Percentiles rank a stretch among this genome's conserved stretches.
phyloP scores from a whole-genome alignment of 2,888 invertebrate species.

The Rhamnusium bicolor region DNA sequence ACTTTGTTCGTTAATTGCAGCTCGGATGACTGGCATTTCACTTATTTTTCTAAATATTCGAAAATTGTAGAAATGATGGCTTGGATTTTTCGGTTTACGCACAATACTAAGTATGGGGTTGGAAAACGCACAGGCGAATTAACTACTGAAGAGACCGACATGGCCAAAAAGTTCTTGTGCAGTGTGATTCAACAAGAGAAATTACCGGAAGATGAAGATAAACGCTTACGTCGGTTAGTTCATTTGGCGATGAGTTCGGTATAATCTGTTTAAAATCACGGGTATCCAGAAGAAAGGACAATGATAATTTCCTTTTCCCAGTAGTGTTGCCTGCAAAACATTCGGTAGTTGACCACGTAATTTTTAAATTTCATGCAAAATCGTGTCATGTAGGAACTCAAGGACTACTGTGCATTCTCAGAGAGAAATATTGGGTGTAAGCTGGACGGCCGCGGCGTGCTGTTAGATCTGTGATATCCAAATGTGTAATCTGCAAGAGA shows the following conservation, averaged over 20 bases:
- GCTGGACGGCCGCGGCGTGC: conserved; percentile 46
- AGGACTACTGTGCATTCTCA: conserved; percentile 44
- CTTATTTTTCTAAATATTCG: conserved; percentile 34
- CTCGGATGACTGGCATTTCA: conserved; percentile 40
- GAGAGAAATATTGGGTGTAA: conserved; percentile 53
- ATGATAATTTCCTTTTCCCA: conserved; percentile 33
- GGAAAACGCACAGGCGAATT: not conserved
- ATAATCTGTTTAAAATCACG: conserved; percentile 1
- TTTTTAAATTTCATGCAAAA: conserved; percentile 29
- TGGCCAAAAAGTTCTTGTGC: not conserved
- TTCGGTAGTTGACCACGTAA: conserved; percentile 13
- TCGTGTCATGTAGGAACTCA: conserved; percentile 45
- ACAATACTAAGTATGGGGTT: not conserved
- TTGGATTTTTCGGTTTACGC: conserved; percentile 2
- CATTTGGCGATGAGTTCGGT: conserved; percentile 6
- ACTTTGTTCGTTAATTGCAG: conserved; percentile 12
- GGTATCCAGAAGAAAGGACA: conserved; percentile 28
- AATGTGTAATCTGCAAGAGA: conserved; percentile 19
- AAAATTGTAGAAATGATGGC: not conserved
- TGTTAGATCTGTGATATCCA: conserved; percentile 38
- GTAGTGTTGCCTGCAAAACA: conserved; percentile 38
- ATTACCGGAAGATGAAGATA: not conserved
- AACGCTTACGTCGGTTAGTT: not conserved
- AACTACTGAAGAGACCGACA: not conserved
- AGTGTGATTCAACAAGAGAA: not conserved